These are phyloP conservation scores for Lutjanus campechanus DNA, from an alignment of 2,797 vertebrate species.

Conservation along the genomic window DNA sequence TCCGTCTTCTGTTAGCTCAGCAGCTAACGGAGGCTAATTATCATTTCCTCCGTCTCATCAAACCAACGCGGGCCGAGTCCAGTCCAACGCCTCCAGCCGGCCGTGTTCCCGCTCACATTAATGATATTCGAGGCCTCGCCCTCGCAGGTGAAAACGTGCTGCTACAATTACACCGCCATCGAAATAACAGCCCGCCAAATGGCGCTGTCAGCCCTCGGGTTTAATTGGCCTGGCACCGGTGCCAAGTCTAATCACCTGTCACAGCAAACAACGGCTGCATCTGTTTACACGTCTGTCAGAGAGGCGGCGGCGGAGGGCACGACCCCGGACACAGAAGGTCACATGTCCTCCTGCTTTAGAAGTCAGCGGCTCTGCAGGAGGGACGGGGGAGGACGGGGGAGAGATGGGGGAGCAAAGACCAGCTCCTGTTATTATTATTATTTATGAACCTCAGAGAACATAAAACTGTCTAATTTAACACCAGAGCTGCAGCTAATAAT, in stretches of 20 bases:
- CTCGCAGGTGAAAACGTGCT: constrained; percentile 82
- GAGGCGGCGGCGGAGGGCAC: constrained; percentile 57
- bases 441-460: background rate
- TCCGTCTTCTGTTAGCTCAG: too few relatives aligned
- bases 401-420: background rate
- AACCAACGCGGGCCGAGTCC: constrained; percentile 38
- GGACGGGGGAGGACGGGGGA: background rate
- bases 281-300: constrained; percentile 92
- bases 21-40: background rate
- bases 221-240: constrained; percentile 92
- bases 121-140: constrained; percentile 75
- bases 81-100: background rate
- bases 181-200: constrained; percentile 89
- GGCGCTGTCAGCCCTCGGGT: constrained; percentile 89
- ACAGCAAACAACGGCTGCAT: constrained; percentile 90
- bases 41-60: constrained; percentile 14
- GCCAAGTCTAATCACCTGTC: constrained; percentile 94
- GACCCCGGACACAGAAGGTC: constrained; percentile 82
- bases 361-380: constrained; percentile 31
- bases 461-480: background rate
- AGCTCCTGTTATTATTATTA: too few relatives aligned
- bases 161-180: constrained; percentile 85
- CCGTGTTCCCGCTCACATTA: constrained; percentile 78
- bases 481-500: too few relatives aligned
- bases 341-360: constrained; percentile 62